Evolutionary conservation across 2,888 invertebrate species (phyloP).

Genomic region (Melanophora roralis): DNA sequence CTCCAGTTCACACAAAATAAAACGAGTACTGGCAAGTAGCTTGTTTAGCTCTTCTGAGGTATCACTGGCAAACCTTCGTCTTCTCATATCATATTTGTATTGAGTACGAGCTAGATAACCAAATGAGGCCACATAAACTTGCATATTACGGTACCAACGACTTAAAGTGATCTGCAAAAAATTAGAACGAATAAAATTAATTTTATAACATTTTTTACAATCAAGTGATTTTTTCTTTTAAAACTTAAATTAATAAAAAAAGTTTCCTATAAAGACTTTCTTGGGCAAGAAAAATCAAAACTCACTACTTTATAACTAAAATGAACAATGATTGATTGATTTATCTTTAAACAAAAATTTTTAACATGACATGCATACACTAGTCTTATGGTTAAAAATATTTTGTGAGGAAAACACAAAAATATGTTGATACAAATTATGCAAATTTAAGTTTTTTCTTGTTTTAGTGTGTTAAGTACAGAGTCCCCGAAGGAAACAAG

Average conservation of each 20-base stretch:
- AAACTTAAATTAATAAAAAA: neutral
- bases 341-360: slow-evolving; percentile 48
- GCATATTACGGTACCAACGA: slow-evolving; percentile 73
- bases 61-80: slow-evolving; percentile 60
- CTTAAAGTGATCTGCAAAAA: slow-evolving; percentile 69
- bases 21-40: slow-evolving; percentile 69
- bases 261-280: slow-evolving; percentile 9
- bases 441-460: slow-evolving; percentile 38
- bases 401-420: slow-evolving; percentile 12
- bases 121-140: slow-evolving; percentile 73
- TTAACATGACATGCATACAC: slow-evolving; percentile 30
- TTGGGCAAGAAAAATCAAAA: neutral
- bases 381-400: neutral
- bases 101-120: slow-evolving; percentile 70
- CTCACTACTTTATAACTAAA: neutral
- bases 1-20: slow-evolving; percentile 74
- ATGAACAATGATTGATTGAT: slow-evolving; percentile 57
- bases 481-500: slow-evolving; percentile 27
- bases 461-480: neutral
- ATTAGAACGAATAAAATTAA: slow-evolving; percentile 35
- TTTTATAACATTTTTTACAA: slow-evolving; percentile 45
- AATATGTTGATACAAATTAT: slow-evolving; percentile 43
- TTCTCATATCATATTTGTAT: slow-evolving; percentile 66
- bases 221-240: neutral
- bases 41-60: slow-evolving; percentile 68